Evolutionary conservation across 2,113 vertebrate genomes (phyloP).

Genomic region (Crotophaga sulcirostris): DNA sequence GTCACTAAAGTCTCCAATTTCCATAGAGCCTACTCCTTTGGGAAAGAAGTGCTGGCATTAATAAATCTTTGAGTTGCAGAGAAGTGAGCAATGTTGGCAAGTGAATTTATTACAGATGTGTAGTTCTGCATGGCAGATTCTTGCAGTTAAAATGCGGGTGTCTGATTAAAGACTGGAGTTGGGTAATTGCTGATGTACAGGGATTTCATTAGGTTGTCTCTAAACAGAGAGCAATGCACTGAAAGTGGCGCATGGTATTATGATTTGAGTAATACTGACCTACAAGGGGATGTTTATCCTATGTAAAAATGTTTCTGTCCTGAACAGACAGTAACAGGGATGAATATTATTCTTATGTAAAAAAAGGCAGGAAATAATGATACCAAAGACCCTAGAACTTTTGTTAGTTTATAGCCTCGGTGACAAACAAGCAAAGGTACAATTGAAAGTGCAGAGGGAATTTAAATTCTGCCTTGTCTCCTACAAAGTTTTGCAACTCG

Average conservation of each 20-base stretch:
- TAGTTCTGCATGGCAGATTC: background rate
- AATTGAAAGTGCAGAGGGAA: background rate
- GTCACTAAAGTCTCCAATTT: background rate
- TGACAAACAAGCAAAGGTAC: background rate
- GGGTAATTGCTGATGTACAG: background rate
- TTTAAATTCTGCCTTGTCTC: background rate
- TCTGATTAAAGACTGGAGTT: background rate
- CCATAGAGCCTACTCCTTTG: background rate
- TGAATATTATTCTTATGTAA: background rate
- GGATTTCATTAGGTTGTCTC: background rate
- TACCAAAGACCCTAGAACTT: background rate
- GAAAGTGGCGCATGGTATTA: background rate
- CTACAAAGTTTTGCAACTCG: background rate
- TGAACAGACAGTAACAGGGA: background rate
- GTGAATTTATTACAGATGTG: background rate
- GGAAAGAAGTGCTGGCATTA: background rate
- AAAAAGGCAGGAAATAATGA: background rate
- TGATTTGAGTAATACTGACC: background rate
- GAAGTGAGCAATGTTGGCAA: background rate
- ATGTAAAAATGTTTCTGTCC: background rate
- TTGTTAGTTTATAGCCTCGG: background rate
- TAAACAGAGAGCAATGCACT: background rate
- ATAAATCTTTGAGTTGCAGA: background rate
- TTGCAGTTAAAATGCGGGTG: background rate
- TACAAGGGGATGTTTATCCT: background rate